Percentiles rank a stretch among this genome's conserved stretches.
Evolutionary conservation across 2,113 vertebrate genomes (phyloP).

Genomic region (Neolamprologus hecqui): DNA sequence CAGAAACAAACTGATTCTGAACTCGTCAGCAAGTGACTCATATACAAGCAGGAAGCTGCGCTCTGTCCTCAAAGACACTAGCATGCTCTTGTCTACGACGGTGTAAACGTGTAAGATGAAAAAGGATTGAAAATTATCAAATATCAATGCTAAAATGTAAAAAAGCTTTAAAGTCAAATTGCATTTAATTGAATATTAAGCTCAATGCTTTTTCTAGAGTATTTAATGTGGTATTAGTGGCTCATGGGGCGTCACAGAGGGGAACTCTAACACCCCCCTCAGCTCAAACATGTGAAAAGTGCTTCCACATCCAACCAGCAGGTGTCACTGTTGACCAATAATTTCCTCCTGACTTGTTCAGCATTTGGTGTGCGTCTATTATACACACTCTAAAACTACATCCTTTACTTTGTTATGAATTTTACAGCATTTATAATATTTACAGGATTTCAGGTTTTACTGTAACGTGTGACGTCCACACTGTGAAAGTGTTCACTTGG

Average conservation of each 20-base stretch:
- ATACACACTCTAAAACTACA: neutral
- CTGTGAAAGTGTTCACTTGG: neutral
- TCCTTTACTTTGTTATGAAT: neutral
- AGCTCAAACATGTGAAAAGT: neutral
- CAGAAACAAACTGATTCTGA: neutral
- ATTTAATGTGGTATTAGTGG: neutral
- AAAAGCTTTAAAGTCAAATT: neutral
- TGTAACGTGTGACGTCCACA: neutral
- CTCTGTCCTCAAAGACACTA: neutral
- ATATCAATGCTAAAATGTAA: neutral
- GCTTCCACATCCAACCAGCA: neutral
- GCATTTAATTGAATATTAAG: neutral
- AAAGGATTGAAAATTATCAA: rapidly evolving
- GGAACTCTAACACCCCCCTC: neutral
- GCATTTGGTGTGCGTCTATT: too few species aligned
- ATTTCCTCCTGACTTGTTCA: neutral
- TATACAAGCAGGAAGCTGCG: neutral
- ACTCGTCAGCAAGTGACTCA: neutral
- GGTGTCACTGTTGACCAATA: neutral
- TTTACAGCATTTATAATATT: neutral
- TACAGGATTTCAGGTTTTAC: neutral
- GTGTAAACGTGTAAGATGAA: neutral
- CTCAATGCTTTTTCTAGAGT: neutral
- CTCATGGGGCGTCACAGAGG: neutral
- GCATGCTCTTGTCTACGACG: neutral